phyloP scores from a whole-genome alignment of 2,113 vertebrate species.

The Cariama cristata region DNA sequence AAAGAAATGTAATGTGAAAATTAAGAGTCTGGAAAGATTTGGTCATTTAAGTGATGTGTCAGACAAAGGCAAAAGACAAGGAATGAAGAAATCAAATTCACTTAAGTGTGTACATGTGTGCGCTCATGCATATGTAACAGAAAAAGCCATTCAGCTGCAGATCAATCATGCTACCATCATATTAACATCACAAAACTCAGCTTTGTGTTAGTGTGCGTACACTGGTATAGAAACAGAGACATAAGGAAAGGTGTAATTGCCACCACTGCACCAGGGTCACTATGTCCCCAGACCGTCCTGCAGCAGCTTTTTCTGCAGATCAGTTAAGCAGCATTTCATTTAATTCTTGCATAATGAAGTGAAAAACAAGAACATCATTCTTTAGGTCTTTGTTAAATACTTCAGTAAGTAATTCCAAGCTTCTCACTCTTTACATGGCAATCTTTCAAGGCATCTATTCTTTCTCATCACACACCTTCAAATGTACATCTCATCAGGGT shows the following conservation, averaged over 20 bases:
- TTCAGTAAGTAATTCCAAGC: constrained; percentile 3
- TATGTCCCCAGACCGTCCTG: background rate
- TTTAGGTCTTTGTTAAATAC: background rate
- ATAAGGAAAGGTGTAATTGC: background rate
- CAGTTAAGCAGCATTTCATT: background rate
- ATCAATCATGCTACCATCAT: background rate
- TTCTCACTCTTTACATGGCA: background rate
- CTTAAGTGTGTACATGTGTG: background rate
- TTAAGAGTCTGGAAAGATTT: background rate
- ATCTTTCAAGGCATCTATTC: background rate
- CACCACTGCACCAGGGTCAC: background rate
- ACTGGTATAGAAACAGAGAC: background rate
- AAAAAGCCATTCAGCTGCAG: background rate
- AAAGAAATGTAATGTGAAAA: background rate
- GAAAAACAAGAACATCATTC: background rate
- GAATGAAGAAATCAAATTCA: constrained; percentile 9
- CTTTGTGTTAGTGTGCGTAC: background rate
- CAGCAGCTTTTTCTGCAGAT: background rate
- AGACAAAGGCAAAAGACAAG: constrained; percentile 33
- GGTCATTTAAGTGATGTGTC: background rate
- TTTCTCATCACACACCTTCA: background rate
- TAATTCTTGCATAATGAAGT: background rate
- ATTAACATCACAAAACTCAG: background rate
- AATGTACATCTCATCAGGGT: background rate
- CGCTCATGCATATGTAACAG: constrained; percentile 1